Percentiles rank a stretch among this genome's conserved stretches.
phyloP scores from a whole-genome alignment of 2,113 vertebrate genomes.

The Sceloporus tristichus region DNA sequence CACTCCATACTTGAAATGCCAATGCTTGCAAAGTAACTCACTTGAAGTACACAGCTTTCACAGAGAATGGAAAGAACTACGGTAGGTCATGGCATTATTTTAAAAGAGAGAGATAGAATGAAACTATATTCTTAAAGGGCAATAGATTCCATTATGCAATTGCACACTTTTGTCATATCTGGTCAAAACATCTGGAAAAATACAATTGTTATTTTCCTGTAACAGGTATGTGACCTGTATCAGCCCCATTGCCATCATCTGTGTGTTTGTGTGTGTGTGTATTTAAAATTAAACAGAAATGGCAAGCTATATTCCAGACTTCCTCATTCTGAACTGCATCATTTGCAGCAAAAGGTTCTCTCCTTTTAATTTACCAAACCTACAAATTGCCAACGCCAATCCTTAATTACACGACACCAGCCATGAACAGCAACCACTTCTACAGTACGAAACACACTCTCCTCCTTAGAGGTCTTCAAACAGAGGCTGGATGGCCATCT shows the following conservation, averaged over 20 bases:
- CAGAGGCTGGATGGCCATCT: no score
- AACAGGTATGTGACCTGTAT: no score
- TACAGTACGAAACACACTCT: neutral
- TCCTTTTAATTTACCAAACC: neutral
- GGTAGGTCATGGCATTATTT: neutral
- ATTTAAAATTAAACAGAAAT: neutral
- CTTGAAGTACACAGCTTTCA: neutral
- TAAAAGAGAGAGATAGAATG: neutral
- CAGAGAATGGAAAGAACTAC: slow-evolving; percentile 1
- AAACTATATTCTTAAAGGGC: neutral
- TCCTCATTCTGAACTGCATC: neutral
- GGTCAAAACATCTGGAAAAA: neutral
- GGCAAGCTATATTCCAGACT: neutral
- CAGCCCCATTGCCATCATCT: no score
- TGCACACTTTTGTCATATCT: neutral
- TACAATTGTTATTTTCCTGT: no score
- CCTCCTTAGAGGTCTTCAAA: no score
- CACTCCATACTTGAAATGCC: neutral
- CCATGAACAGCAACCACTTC: neutral
- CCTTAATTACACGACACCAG: neutral
- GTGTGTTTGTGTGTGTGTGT: no score
- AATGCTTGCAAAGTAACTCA: neutral
- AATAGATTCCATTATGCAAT: neutral
- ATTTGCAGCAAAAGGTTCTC: neutral
- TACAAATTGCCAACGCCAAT: neutral